Base-by-base conservation (phyloP, 1,140 invertebrate species). In the Chionoecetes opilio region DNA sequence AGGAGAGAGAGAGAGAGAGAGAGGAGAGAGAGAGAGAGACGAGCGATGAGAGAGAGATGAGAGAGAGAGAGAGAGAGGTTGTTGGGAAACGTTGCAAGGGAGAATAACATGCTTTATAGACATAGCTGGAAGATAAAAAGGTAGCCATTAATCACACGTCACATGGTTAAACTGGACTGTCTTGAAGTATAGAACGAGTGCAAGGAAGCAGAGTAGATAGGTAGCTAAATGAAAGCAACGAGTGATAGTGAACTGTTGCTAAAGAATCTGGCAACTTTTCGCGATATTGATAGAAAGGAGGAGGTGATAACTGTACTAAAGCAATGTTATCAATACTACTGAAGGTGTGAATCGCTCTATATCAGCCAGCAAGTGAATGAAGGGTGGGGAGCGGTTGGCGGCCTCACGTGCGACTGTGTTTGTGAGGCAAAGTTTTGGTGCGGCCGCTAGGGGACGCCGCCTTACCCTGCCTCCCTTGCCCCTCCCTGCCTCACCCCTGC, bases 361-460 rank as follows among this genome's bases (percentile, higher is more conserved):
- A 17, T 26, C 21, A n/a, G 21, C 1, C 26, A 26, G 21, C n/a
- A n/a, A 75, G 3, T 11, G 11, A 75, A 26, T 75, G 21, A 75
- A 26, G 8, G 26, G 63, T 21, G 0, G 21, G 6, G 46, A 75
- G 63, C 63, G 63, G 63, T n/a, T n/a, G 21, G 63, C 6, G 21
- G 26, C n/a, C 38, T 63, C 86, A 75, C 53, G 86, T 88, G 46
- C 34, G 41, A 38, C 29, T 89, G 85, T 93, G 34, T 75, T 38
- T 35, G 87, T n/a, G 87, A 37, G n/a, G 75, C 82, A 63, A 37
- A n/a, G n/a, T n/a, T 14, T 21, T 53, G 21, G 29, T 21, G 21
- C 38, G 31, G 46, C 82, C 90, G 75, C 89, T 26, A 92, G 94
- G 38, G 63, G 90, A 85, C 94, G 82, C 94, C n/a, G 46, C 37